Percentiles rank a stretch among this genome's conserved stretches.
Conservation (phyloP, 2,113 vertebrate genomes). For the Myodes glareolus region DNA sequence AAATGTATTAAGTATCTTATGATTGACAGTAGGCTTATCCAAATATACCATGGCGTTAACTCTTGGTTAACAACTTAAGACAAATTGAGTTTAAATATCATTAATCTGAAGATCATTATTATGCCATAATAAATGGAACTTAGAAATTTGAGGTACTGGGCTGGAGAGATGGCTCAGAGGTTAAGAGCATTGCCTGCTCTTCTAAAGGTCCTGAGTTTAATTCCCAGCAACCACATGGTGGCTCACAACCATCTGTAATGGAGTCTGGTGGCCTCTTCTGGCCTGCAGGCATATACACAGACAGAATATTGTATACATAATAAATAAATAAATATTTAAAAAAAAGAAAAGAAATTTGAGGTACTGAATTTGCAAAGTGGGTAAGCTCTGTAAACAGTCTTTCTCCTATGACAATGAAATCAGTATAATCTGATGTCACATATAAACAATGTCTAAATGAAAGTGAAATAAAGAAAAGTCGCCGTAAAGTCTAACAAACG, state of each 20-base stretch:
- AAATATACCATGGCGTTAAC: background rate
- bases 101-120: background rate
- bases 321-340: no score
- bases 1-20: slow-evolving; percentile 26
- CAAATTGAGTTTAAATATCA: background rate
- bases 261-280: no score
- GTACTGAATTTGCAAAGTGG: slow-evolving; percentile 11
- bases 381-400: background rate
- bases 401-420: slow-evolving; percentile 1
- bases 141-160: background rate
- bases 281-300: no score
- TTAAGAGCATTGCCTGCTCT: no score
- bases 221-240: no score
- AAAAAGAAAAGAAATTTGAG: background rate
- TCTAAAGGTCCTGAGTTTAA: no score
- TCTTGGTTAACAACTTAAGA: slow-evolving; percentile 13
- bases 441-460: background rate
- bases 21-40: background rate
- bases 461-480: background rate
- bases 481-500: background rate
- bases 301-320: no score
- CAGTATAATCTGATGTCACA: background rate
- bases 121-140: background rate
- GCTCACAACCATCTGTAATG: no score
- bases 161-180: no score